Evolutionary conservation across 2,888 invertebrate genomes (phyloP).

Genomic region (Cataglyphis cursor): DNA sequence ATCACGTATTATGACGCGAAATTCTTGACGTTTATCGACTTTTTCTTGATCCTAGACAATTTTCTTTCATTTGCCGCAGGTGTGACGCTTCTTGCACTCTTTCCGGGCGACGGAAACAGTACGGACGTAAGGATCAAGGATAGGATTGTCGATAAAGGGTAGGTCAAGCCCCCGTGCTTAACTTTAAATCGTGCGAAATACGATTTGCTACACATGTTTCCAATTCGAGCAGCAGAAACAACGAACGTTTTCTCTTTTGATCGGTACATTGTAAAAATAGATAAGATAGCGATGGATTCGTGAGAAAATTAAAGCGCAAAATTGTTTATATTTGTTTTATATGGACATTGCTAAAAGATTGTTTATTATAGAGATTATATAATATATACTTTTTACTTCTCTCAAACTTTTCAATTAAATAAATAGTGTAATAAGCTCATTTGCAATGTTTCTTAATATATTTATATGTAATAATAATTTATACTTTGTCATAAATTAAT

Average conservation of each 20-base stretch:
- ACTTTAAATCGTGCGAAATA: slow-evolving; percentile 38
- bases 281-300: slow-evolving; percentile 2
- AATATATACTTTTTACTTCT: background rate
- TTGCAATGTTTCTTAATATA: background rate
- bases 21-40: slow-evolving; percentile 43
- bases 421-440: background rate
- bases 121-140: slow-evolving; percentile 50
- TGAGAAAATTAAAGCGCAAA: slow-evolving; percentile 14
- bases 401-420: background rate
- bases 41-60: slow-evolving; percentile 33
- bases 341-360: background rate
- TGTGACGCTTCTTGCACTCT: slow-evolving; percentile 61
- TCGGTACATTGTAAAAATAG: slow-evolving; percentile 90
- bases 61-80: slow-evolving; percentile 63
- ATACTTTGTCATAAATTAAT: slow-evolving; percentile 19
- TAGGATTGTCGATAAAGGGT: slow-evolving; percentile 53
- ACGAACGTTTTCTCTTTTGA: slow-evolving; percentile 47
- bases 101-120: slow-evolving; percentile 54
- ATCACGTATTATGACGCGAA: slow-evolving; percentile 19
- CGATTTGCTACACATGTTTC: slow-evolving; percentile 53
- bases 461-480: slow-evolving; percentile 12
- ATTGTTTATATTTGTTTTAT: background rate
- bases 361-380: background rate
- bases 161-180: slow-evolving; percentile 18
- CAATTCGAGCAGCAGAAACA: slow-evolving; percentile 43